Evolutionary conservation across 2,888 invertebrate species (phyloP), one percentile per base, ranked within the genome.

Genomic region (Caenorhabditis wallacei): DNA sequence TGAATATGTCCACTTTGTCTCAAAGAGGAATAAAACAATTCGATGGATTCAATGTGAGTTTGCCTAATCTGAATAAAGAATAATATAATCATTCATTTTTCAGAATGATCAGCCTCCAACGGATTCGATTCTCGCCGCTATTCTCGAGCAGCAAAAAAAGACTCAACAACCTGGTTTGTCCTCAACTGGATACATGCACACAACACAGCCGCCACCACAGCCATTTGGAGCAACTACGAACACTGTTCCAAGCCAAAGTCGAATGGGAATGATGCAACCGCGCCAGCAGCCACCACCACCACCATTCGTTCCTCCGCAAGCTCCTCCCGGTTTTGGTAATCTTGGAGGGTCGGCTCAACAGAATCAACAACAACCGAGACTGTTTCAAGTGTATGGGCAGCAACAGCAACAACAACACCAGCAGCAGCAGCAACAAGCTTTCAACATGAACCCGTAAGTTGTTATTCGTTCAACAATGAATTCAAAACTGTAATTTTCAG

Each of bases 21-120:
- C 68, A 74, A 35, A 59, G 74, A 56, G 74, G 80, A 46, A 69
- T 80, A n/a, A 80, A 80, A 30, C 72, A 80, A 54, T 80, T 80
- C 26, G 68, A 68, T 26, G 80, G 80, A 1, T 80, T 80, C 51
- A 72, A 66, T 37, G 76, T 78, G 16, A 43, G 69, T 68, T 20
- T 10, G 13, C 10, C 11, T 54, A 18, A 10, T 40, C 11, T 13
- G 18, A n/a, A 43, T 11, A 13, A 43, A 13, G 7, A 16, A 48
- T 48, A 5, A 2, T 48, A 3, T 16, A 43, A 43, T 43, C 2
- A 16, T 53, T n/a, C 16, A 0, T 46, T 5, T 54, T 79, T 48
- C 59, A 85, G 79, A 85, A 56, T 51, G 85, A 83, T 43, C 37
- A 63, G 24, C 61, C 74, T 20, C 26, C 68, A 10, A 64, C 69